Evolutionary conservation across 2,888 invertebrate species (phyloP).

Genomic region (Oscheius sp.): DNA sequence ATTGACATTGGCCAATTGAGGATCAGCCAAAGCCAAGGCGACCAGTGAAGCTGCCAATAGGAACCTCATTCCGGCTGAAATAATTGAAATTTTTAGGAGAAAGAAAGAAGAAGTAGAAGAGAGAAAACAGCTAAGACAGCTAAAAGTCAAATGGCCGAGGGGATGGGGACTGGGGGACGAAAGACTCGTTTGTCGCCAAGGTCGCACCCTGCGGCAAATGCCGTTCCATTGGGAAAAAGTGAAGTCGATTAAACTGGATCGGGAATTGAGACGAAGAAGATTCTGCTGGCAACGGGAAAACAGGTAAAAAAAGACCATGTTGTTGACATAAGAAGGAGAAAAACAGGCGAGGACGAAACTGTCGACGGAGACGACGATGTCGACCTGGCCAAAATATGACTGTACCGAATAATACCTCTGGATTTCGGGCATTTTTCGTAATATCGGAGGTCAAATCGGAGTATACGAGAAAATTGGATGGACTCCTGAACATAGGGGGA

Average conservation of each 20-base stretch:
- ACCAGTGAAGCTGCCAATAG: neutral
- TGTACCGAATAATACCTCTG: too few species aligned
- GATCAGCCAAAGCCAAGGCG: conserved; percentile 10
- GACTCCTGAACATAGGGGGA: too few species aligned
- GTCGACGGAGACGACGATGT: too few species aligned
- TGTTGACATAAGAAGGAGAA: too few species aligned
- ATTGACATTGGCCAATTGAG: conserved; percentile 18
- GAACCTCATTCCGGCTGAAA: neutral
- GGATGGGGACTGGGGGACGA: conserved; percentile 17
- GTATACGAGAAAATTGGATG: too few species aligned
- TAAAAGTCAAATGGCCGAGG: conserved; percentile 6
- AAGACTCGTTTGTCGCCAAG: conserved; percentile 18
- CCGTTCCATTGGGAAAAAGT: conserved; percentile 19
- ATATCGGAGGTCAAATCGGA: too few species aligned
- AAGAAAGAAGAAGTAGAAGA: neutral
- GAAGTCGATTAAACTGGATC: conserved; percentile 13
- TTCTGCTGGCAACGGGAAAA: too few species aligned
- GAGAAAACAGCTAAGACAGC: neutral
- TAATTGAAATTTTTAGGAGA: too few species aligned
- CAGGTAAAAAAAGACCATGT: too few species aligned
- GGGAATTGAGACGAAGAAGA: neutral
- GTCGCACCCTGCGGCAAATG: conserved; percentile 23
- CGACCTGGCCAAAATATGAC: too few species aligned
- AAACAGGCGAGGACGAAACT: too few species aligned
- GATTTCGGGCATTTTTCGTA: too few species aligned